phyloP scores from a whole-genome alignment of 2,113 vertebrate genomes.

The Panthera uncia region DNA sequence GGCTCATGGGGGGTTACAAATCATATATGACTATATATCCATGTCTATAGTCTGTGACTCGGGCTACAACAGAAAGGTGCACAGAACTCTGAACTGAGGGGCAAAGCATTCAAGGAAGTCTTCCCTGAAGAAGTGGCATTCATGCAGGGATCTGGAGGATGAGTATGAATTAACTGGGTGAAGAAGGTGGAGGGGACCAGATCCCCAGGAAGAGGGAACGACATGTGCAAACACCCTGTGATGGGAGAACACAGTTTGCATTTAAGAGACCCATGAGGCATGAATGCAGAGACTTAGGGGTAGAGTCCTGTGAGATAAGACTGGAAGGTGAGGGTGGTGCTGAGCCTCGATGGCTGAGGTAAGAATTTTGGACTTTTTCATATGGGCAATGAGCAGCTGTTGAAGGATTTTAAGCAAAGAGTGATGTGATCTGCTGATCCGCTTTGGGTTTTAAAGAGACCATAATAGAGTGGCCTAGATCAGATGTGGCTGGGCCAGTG shows the following conservation, averaged over 20 bases:
- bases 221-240: not conserved
- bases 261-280: accelerated
- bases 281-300: not conserved
- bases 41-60: no score
- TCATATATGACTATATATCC: accelerated
- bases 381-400: not conserved
- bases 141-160: not conserved
- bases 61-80: not conserved
- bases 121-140: not conserved
- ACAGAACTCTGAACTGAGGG: not conserved
- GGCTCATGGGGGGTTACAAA: not conserved
- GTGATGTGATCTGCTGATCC: not conserved
- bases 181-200: not conserved
- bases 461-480: not conserved
- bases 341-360: not conserved
- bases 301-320: not conserved
- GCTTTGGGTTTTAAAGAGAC: not conserved
- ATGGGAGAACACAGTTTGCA: no score
- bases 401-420: not conserved
- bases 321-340: not conserved
- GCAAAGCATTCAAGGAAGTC: not conserved
- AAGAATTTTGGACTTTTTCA: not conserved
- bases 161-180: not conserved
- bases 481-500: not conserved
- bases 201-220: not conserved